phyloP scores from a whole-genome alignment of 2,797 vertebrate species.

The Spinus olivaceus region DNA sequence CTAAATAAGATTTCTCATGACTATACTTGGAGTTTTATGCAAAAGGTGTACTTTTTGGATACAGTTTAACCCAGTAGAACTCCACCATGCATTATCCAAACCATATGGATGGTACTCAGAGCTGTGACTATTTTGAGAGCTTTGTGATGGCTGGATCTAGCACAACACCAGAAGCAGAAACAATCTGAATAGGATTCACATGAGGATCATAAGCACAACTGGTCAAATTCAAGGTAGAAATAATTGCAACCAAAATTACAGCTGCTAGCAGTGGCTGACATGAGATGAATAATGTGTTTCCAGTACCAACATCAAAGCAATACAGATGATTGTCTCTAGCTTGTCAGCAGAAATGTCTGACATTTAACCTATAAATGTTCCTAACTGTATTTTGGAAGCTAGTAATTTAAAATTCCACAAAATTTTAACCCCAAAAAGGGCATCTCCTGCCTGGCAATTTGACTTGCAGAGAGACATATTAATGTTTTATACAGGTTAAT shows the following conservation, averaged over 20 bases:
- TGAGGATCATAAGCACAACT: slow-evolving; percentile 57
- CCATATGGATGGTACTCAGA: slow-evolving; percentile 54
- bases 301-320: background rate
- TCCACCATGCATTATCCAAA: slow-evolving; percentile 50
- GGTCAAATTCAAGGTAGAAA: slow-evolving; percentile 61
- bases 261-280: slow-evolving; percentile 25
- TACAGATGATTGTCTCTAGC: slow-evolving; percentile 6
- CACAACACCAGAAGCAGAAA: slow-evolving; percentile 43
- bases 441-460: background rate
- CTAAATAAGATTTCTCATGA: slow-evolving; percentile 31
- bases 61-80: slow-evolving; percentile 47
- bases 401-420: background rate
- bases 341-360: slow-evolving; percentile 16
- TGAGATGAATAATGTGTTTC: slow-evolving; percentile 58
- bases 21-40: background rate
- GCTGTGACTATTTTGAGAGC: slow-evolving; percentile 30
- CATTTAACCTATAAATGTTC: background rate
- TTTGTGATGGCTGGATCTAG: slow-evolving; percentile 56
- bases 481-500: background rate
- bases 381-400: background rate
- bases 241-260: slow-evolving; percentile 60
- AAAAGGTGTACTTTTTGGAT: slow-evolving; percentile 16
- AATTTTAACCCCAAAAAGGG: background rate
- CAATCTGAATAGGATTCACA: slow-evolving; percentile 58
- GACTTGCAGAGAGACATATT: background rate